Evolutionary conservation across 2,797 vertebrate species (phyloP), one percentile per base, ranked within the genome.

Genomic region (Helicolenus hilgendorfi): DNA sequence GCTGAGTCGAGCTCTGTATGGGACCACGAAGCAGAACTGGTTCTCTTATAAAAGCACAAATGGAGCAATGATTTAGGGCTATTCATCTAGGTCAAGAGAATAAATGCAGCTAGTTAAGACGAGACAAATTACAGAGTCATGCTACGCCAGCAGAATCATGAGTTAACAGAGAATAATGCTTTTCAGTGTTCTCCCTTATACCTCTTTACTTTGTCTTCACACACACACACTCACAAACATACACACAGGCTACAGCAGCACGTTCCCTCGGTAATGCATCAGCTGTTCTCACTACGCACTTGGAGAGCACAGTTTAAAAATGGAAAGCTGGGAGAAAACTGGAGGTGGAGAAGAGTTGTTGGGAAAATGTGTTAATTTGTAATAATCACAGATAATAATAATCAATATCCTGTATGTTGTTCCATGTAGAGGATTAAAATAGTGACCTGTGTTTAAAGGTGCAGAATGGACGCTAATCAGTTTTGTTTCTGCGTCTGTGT

Each of bases 81-180:
- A 91, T 94, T 92, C 90, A 94, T 94, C 79, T 89, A 82, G 88
- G 90, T 94, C 84, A 93, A 79, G 83, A 91, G 84, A 93, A 94
- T 92, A 88, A 94, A 91, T 74, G 84, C 84, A 83, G 83, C 71
- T 88, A 85, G 81, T 92, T 94, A 87, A 71, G 73, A 89, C n/a
- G 64, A 87, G 79, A 90, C 72, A 89, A 92, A 92, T 89, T 87
- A 87, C 76, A 68, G 83, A 83, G 84, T 82, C 77, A 89, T 85
- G 84, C 59, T 38, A 89, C 26, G 14, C 77, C 79, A 89, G 84
- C 90, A 86, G 68, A 91, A 86, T 78, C 78, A 76, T 35, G 60
- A 79, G 60, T 71, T 86, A 86, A 87, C 81, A 70, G 60, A 89
- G 81, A 89, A 85, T 70, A 88, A 86, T 85, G 75, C 73, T 84